Conservation (phyloP, 1,140 invertebrate genomes). For the Leucophenga varia region DNA sequence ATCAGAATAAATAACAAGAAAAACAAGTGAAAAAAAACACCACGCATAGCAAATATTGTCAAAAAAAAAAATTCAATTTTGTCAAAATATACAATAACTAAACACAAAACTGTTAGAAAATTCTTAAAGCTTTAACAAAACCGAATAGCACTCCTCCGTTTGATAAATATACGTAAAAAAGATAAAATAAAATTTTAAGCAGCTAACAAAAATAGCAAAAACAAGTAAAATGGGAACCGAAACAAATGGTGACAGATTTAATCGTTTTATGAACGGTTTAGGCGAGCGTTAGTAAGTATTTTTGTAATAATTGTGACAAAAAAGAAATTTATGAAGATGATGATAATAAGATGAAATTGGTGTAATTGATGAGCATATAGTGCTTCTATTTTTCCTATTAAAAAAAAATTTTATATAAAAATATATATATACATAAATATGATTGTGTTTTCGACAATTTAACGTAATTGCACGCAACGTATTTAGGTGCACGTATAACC, state of each 20-base stretch:
- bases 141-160: conserved; percentile 41
- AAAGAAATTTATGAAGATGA: too few relatives aligned
- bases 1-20: too few relatives aligned
- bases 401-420: too few relatives aligned
- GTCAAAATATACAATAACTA: conserved; percentile 17
- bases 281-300: conserved; percentile 40
- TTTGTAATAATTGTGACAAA: background rate
- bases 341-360: too few relatives aligned
- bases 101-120: too few relatives aligned
- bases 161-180: conserved; percentile 27
- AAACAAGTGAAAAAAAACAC: conserved; percentile 19
- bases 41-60: conserved; percentile 16
- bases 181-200: conserved; percentile 10
- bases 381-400: too few relatives aligned
- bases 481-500: background rate
- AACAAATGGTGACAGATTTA: conserved; percentile 31
- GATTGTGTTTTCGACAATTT: background rate
- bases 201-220: conserved; percentile 19
- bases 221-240: conserved; percentile 29
- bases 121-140: too few relatives aligned
- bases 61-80: conserved; percentile 15
- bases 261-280: conserved; percentile 35
- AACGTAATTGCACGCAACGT: background rate
- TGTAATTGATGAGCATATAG: too few relatives aligned
- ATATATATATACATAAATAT: conserved; percentile 4